Evolutionary conservation across 2,888 invertebrate genomes (phyloP).

Genomic region (Cosmia trapezina): DNA sequence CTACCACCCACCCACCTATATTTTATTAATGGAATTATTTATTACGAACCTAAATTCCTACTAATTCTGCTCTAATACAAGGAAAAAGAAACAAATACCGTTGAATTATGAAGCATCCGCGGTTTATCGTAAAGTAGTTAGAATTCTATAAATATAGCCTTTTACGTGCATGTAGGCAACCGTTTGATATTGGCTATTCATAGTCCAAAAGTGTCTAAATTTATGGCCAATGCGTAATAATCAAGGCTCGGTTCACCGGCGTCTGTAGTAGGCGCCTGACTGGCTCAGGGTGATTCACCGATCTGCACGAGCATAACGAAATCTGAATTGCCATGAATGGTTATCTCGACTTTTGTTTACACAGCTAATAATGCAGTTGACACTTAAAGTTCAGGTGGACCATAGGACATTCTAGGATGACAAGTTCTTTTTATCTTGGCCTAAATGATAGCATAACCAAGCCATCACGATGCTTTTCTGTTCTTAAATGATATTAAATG

Average conservation of each 20-base stretch:
- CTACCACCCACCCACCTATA: not conserved
- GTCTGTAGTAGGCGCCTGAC: conserved; percentile 68
- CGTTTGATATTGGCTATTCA: conserved; percentile 58
- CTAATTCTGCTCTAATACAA: conserved; percentile 31
- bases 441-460: not conserved
- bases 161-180: conserved; percentile 55
- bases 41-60: conserved; percentile 11
- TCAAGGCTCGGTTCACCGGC: conserved; percentile 51
- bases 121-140: conserved; percentile 39
- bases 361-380: conserved; percentile 51
- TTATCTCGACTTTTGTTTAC: conserved; percentile 58
- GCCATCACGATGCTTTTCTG: too few relatives aligned
- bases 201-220: conserved; percentile 64
- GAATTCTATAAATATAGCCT: conserved; percentile 60
- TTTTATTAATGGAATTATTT: conserved; percentile 20
- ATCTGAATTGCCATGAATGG: conserved; percentile 68
- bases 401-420: conserved; percentile 5
- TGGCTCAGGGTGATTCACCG: conserved; percentile 70
- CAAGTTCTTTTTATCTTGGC: not conserved
- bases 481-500: too few relatives aligned
- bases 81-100: conserved; percentile 50
- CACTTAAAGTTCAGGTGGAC: conserved; percentile 39
- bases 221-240: conserved; percentile 63
- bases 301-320: conserved; percentile 52
- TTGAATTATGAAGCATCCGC: conserved; percentile 49